Base-by-base conservation (phyloP, 2,797 vertebrate species). In the Gorsachius magnificus region DNA sequence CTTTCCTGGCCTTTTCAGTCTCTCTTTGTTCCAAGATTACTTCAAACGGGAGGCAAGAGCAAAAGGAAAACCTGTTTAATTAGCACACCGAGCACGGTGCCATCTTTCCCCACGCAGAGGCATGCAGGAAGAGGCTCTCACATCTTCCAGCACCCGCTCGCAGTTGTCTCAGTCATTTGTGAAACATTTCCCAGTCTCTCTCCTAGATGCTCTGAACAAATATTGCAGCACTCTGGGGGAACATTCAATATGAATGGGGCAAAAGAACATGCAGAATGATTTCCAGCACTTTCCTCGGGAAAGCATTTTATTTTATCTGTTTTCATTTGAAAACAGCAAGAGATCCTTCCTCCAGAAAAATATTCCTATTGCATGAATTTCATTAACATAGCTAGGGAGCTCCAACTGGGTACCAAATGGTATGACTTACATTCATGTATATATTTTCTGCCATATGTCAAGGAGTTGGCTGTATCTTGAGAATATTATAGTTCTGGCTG, bases 241-340 rank as follows among this genome's bases (percentile, higher is more conserved):
- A 63, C 25, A 17, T 65, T 41, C 53, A 31, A 29, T 6, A 58
- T 6, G 33, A 92, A 79, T 18, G 26, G 84, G 72, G 86, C 78
- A 54, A 31, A 89, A 74, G 71, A 87, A 84, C 0, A 1, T 4
- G 57, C n/a, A 71, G 75, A 85, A 93, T 46, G 28, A 80, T 68
- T 92, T 85, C 60, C 16, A 66, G 13, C 31, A 5, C 31, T 92
- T 96, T 57, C 35, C 77, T 84, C 1, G 0, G 35, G 75, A 90
- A 94, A 93, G 56, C 41, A 43, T 71, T 90, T 95, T 70, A 69
- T 89, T 91, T 94, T 72, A 87, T 68, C 66, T 78, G 78, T 82
- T 97, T 89, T 68, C 60, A 79, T 58, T 36, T 64, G 85, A 92
- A 88, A 97, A 64, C 56, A 94, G 54, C 61, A 83, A 89, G 87